phyloP scores from a whole-genome alignment of 1,140 invertebrate species.

The Ladona fulva region DNA sequence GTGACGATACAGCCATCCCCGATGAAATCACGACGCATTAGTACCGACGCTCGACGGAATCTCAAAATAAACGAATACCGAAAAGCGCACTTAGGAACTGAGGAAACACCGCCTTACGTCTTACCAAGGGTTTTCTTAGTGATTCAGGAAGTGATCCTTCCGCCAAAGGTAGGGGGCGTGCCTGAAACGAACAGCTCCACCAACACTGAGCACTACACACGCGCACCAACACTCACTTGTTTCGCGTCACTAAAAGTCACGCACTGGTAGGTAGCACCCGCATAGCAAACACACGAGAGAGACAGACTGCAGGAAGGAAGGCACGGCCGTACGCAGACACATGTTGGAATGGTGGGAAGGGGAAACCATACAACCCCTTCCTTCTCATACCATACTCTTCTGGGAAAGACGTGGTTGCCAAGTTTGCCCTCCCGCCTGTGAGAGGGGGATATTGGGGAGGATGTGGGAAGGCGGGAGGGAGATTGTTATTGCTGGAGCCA shows the following conservation, averaged over 20 bases:
- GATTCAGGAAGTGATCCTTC: too few species aligned
- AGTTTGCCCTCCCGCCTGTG: not conserved
- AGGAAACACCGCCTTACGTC: too few species aligned
- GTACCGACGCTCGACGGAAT: too few species aligned
- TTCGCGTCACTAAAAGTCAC: not conserved
- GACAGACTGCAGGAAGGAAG: not conserved
- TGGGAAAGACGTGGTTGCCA: not conserved
- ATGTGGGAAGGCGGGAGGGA: not conserved
- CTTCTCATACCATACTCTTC: not conserved
- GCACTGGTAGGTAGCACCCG: not conserved
- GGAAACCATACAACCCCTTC: not conserved
- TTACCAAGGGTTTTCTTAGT: too few species aligned
- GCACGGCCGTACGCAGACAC: not conserved
- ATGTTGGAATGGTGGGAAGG: not conserved
- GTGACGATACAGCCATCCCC: too few species aligned
- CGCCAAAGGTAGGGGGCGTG: not conserved
- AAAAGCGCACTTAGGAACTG: too few species aligned
- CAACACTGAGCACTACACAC: too few species aligned
- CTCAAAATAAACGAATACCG: too few species aligned
- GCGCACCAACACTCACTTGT: not conserved
- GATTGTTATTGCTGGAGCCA: slow-evolving; percentile 7
- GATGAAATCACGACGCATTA: too few species aligned
- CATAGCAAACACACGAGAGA: not conserved
- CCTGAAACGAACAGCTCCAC: not conserved
- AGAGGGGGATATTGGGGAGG: not conserved